phyloP scores from a whole-genome alignment of 2,113 vertebrate genomes.

The Nyctibius bracteatus region DNA sequence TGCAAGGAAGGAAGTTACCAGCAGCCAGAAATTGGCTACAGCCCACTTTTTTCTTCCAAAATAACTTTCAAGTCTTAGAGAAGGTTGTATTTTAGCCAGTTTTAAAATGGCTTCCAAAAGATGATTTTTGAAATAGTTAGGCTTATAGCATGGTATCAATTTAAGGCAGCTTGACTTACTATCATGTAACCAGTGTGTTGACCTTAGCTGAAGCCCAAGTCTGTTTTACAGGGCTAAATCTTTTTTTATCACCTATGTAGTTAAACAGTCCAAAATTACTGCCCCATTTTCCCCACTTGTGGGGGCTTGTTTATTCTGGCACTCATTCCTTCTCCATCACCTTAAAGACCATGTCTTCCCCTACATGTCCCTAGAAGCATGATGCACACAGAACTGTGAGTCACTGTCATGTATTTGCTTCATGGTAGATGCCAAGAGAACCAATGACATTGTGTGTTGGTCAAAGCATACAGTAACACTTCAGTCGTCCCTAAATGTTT shows the following conservation, averaged over 20 bases:
- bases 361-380: background rate
- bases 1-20: background rate
- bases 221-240: background rate
- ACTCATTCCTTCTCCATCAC: background rate
- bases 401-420: background rate
- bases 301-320: background rate
- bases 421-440: background rate
- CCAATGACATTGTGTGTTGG: background rate
- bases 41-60: background rate
- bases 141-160: background rate
- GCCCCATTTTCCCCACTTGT: background rate
- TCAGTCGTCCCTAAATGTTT: background rate
- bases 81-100: background rate
- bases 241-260: background rate
- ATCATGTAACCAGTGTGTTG: background rate
- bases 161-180: background rate
- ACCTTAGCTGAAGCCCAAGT: background rate
- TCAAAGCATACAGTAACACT: background rate
- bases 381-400: background rate
- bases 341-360: background rate
- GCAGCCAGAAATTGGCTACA: background rate
- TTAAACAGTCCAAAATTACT: background rate
- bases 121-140: rapidly evolving
- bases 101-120: background rate
- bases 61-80: background rate